Evolutionary conservation across 2,113 vertebrate species (phyloP).

Genomic region (Scatophagus argus): DNA sequence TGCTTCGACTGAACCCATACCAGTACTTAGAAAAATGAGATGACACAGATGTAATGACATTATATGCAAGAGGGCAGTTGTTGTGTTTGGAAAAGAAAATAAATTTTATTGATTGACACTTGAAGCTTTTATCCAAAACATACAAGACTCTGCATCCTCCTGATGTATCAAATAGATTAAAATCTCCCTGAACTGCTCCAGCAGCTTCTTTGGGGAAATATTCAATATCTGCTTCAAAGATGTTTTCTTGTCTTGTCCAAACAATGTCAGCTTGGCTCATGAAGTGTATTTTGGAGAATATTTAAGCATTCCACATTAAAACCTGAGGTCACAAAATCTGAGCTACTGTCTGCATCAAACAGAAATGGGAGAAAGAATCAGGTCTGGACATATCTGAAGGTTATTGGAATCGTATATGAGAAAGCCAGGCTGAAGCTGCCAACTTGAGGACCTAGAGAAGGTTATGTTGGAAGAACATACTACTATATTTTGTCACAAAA

Average conservation of each 20-base stretch:
- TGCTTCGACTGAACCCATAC: conserved; percentile 7
- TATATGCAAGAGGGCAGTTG: not conserved
- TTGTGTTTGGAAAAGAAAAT: conserved; percentile 25
- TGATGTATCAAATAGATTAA: conserved; percentile 16
- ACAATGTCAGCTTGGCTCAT: not conserved
- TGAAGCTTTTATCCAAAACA: conserved; percentile 19
- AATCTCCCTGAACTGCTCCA: not conserved
- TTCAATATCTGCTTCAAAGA: not conserved
- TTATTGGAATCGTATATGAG: not conserved
- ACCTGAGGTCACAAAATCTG: not conserved
- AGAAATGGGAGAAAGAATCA: not conserved
- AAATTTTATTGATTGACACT: conserved; percentile 15
- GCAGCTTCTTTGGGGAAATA: not conserved
- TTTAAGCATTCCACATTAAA: not conserved
- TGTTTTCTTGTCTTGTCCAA: not conserved
- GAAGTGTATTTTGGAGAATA: not conserved
- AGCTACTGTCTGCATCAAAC: not conserved
- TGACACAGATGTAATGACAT: conserved; percentile 1
- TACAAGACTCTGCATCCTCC: conserved; percentile 6
- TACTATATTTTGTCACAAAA: not conserved
- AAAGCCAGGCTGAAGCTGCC: not conserved
- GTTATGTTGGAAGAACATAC: not conserved
- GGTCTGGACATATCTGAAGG: not conserved
- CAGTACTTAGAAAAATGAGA: conserved; percentile 19
- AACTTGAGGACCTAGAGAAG: not conserved